phyloP scores from a whole-genome alignment of 1,140 invertebrate genomes.

The Zophobas atratus region DNA sequence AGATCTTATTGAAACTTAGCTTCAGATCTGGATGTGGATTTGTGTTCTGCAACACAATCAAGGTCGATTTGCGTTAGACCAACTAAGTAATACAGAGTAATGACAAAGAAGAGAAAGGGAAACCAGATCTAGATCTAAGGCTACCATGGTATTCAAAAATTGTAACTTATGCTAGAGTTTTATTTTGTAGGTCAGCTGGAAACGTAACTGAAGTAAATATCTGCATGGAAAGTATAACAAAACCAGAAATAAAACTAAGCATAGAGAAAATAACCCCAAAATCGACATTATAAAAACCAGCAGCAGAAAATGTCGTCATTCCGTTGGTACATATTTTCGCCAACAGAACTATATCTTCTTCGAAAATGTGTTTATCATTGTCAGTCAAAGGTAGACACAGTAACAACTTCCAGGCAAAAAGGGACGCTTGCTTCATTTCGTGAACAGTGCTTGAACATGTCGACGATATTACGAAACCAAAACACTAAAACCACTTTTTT shows the following conservation, averaged over 20 bases:
- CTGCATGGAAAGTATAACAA: conserved; percentile 3
- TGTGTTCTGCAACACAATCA: too few relatives aligned
- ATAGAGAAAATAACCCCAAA: background rate
- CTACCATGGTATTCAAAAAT: too few relatives aligned
- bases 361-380: background rate
- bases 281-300: conserved; percentile 1
- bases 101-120: too few relatives aligned
- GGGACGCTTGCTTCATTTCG: background rate
- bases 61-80: too few relatives aligned
- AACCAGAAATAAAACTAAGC: background rate
- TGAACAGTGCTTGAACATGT: background rate
- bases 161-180: too few relatives aligned
- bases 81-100: too few relatives aligned
- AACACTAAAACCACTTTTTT: conserved; percentile 7
- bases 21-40: too few relatives aligned
- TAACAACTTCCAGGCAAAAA: background rate
- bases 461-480: background rate
- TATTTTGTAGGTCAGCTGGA: too few relatives aligned
- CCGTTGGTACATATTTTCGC: background rate
- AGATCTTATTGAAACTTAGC: too few relatives aligned
- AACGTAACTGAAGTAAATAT: background rate
- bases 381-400: background rate
- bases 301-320: background rate
- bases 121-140: too few relatives aligned
- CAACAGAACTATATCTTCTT: background rate